phyloP scores from a whole-genome alignment of 2,888 invertebrate genomes.

The Lithophane socia region DNA sequence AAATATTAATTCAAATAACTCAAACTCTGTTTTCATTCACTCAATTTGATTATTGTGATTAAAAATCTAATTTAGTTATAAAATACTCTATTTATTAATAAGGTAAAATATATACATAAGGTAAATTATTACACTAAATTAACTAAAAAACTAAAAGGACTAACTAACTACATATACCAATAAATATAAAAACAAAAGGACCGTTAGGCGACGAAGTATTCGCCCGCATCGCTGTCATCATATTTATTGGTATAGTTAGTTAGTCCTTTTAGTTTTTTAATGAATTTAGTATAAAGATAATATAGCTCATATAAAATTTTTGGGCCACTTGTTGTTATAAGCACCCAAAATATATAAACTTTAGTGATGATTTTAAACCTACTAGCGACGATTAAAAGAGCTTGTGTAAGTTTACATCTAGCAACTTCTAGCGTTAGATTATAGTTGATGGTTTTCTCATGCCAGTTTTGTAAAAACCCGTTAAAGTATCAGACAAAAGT shows the following conservation, averaged over 20 bases:
- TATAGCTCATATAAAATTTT: not conserved
- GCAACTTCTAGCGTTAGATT: not conserved
- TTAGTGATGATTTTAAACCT: not conserved
- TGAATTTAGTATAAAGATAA: not conserved
- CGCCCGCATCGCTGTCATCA: too few relatives aligned
- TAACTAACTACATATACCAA: too few relatives aligned
- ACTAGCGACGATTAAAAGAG: not conserved
- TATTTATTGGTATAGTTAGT: too few relatives aligned
- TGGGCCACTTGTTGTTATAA: not conserved
- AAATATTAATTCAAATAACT: conserved; percentile 1
- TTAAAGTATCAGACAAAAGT: not conserved
- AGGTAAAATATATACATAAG: too few relatives aligned
- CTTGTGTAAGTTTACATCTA: not conserved
- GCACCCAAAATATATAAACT: not conserved
- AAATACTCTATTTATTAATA: too few relatives aligned
- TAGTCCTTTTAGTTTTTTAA: too few relatives aligned
- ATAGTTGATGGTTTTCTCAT: not conserved
- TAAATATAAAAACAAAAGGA: too few relatives aligned
- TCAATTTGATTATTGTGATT: not conserved
- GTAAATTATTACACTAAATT: too few relatives aligned
- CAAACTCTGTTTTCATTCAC: too few relatives aligned
- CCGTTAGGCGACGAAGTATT: too few relatives aligned
- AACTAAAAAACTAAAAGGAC: too few relatives aligned
- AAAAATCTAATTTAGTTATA: not conserved
- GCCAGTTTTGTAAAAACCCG: not conserved